These are phyloP conservation scores for Cyclura pinguis DNA, from an alignment of 2,797 vertebrate species.

Conservation along the genomic window DNA sequence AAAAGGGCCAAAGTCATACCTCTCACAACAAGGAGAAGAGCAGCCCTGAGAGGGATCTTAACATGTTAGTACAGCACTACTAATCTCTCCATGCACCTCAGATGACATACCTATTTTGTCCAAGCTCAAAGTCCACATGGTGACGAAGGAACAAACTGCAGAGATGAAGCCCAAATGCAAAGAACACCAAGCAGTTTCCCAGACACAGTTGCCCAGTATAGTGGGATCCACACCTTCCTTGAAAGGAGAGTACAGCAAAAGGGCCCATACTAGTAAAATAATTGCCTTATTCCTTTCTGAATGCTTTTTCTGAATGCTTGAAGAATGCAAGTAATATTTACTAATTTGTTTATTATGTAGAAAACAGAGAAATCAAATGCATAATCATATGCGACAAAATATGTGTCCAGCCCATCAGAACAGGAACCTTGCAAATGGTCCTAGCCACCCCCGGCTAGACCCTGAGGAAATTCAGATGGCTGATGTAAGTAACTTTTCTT, in stretches of 20 bases:
- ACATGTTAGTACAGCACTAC: neutral
- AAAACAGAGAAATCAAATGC: slow-evolving; percentile 98
- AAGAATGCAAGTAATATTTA: slow-evolving; percentile 2
- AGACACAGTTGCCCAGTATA: neutral
- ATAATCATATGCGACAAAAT: slow-evolving; percentile 95
- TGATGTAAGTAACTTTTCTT: slow-evolving; percentile 84
- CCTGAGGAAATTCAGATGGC: slow-evolving; percentile 97
- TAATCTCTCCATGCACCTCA: neutral
- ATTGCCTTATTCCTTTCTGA: neutral
- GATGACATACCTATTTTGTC: neutral
- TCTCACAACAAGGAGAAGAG: neutral
- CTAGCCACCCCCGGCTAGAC: slow-evolving; percentile 95
- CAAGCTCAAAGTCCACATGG: neutral
- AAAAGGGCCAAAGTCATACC: neutral
- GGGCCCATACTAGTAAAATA: neutral
- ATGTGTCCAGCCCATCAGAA: slow-evolving; percentile 97
- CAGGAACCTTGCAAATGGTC: slow-evolving; percentile 92
- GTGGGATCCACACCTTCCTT: neutral
- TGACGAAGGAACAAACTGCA: neutral
- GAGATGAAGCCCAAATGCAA: neutral
- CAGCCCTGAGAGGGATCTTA: neutral
- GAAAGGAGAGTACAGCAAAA: neutral
- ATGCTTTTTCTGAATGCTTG: neutral
- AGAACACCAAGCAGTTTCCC: neutral
- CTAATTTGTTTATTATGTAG: slow-evolving; percentile 74